Evolutionary conservation across 2,797 vertebrate genomes (phyloP), one percentile per base, ranked within the genome.

Genomic region (Melopsittacus undulatus): DNA sequence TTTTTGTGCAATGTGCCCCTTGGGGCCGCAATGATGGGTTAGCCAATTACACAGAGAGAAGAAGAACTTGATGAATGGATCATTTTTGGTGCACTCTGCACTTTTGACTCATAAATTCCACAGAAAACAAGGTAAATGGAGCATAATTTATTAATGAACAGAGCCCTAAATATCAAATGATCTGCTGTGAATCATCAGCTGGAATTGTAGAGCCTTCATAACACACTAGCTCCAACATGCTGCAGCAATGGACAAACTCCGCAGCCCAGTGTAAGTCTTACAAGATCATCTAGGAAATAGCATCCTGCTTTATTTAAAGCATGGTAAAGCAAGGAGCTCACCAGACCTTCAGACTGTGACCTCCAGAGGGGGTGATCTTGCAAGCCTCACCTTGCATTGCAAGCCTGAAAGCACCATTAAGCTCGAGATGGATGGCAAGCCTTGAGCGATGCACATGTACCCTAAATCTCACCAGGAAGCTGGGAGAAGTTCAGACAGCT

Each of bases 141-240:
- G 97, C 96, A 95, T 97, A 94, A 95, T 95, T 97, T 97, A 96
- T 97, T 97, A 97, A 97, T 96, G 96, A 97, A 76, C 90, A 95
- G 96, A 94, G 92, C 87, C 95, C 95, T 96, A 97, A 97, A 97
- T 96, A 97, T 95, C 97, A 96, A 96, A 96, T 95, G 79, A 95
- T 96, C 85, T 86, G 93, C 96, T 91, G 90, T 96, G 96, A 95
- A 95, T 95, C 97, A 96, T 92, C 95, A 95, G 84, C 92, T 90
- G 32, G 63, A 94, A 84, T 82, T 89, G 92, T 32, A 64, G 85
- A 95, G 91, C 90, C 83, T 83, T 95, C 95, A 42, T 10, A 91
- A 74, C 82, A 4, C 4, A 2, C 76, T 59, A 48, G 91, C 83
- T 92, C 54, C 75, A 84, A 38, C 69, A 23, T 4, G 70, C 63